Evolutionary conservation across 92 coral and sea anemone species (phyloP).

Genomic region (Bergia puertoricense): DNA sequence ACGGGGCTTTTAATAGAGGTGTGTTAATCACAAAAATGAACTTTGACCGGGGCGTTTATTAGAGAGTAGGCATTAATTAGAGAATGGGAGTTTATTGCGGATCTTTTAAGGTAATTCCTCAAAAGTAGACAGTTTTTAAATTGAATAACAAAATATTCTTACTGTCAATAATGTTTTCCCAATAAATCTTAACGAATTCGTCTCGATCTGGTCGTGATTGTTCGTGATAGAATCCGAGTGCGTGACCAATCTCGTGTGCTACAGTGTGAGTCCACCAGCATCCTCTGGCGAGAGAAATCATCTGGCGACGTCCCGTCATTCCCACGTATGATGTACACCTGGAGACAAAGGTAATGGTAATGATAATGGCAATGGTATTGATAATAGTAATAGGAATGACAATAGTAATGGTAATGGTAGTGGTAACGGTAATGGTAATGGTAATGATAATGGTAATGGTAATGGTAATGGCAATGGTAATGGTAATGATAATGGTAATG

Average conservation of each 20-base stretch:
- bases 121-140: too few relatives aligned
- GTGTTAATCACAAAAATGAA: too few relatives aligned
- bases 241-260: slow-evolving; percentile 40
- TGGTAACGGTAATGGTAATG: neutral
- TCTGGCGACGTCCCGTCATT: slow-evolving; percentile 28
- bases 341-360: neutral
- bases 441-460: too few relatives aligned
- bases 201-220: slow-evolving; percentile 39
- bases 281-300: slow-evolving; percentile 35
- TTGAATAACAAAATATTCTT: neutral
- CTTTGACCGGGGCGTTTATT: too few relatives aligned
- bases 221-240: slow-evolving; percentile 38
- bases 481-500: too few relatives aligned
- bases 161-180: slow-evolving; percentile 22
- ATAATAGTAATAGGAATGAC: too few relatives aligned
- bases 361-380: neutral
- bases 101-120: too few relatives aligned
- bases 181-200: slow-evolving; percentile 27
- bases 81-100: too few relatives aligned
- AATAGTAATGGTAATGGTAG: neutral
- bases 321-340: slow-evolving; percentile 38
- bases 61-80: too few relatives aligned
- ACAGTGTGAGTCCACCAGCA: slow-evolving; percentile 40
- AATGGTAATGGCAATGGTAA: too few relatives aligned
- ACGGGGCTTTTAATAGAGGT: too few relatives aligned